Base-by-base conservation (phyloP, 2,113 vertebrate genomes). In the Dipodomys ordii region DNA sequence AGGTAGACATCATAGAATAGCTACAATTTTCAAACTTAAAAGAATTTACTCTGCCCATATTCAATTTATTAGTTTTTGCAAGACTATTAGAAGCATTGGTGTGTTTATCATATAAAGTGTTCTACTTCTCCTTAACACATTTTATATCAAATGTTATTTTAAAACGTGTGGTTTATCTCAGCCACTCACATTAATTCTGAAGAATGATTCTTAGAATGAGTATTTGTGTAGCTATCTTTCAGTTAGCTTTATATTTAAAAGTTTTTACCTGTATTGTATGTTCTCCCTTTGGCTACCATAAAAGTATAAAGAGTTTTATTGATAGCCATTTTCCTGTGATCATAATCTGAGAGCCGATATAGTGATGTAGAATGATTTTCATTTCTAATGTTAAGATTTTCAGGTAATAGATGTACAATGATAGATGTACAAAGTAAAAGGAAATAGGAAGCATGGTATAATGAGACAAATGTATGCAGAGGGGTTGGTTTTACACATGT, bases 261-360 rank as follows among this genome's bases (percentile, higher is more conserved):
- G 92, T 97, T 53, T 93, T 96, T 95, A 95, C 35, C 22, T 88
- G 69, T 64, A 32, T 95, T 92, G 27, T 72, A 57, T 95, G 96
- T 96, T 81, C 92, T 96, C 77, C 96, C 91, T 97, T 95, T 95
- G 97, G 96, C 68, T 93, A 64, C 49, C 72, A 73, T 87, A 97
- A 97, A 96, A 95, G 84, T 67, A 78, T 83, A 53, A 92, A 96
- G 91, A 79, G 96, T 97, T 53, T 97, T 97, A 94, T 83, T 95
- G 94, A 89, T 93, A 27, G 2, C 46, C 80, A 3, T 92, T 98
- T 96, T 94, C 95, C 90, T 97, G 90, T 25, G 53, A 18, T 91
- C 91, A 88, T 94, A 97, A 95, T 81, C 87, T 94, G 85, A 88
- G 95, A 97, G 35, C 88, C 93, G 46, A 65, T 88, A 97, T 87